Base-by-base conservation (phyloP, 2,888 invertebrate genomes). In the Nymphalis c-album region DNA sequence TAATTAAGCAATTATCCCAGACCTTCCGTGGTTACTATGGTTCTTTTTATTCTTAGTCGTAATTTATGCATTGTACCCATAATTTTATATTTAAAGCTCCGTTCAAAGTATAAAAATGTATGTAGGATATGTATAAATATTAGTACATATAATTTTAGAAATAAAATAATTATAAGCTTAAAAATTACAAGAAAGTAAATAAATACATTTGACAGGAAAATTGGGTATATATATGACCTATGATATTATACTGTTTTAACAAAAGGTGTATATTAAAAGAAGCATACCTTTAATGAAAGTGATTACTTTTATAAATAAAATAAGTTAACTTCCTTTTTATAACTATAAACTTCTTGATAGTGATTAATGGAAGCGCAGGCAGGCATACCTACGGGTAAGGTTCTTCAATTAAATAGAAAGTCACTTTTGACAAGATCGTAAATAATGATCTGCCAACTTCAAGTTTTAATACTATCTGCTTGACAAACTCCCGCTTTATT, bases 301-400 rank as follows among this genome's bases (percentile, higher is more conserved):
- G 6, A 31, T 31, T 31, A 31, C 6, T 31, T 31, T 13, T 40
- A 40, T 13, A 50, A 60, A 18, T 26, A 7, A 51, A 50, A 64
- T 51, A 59, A n/a, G 51, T 65, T 65, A 40, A 31, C 60, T 53
- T 22, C 10, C 47, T 53, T 60, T 47, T 46, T 64, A 40, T 35
- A 53, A 53, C 51, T 60, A 60, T 53, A 46, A 55, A 46, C 51
- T 47, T 53, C 45, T 60, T 60, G 53, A 55, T n/a, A 60, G 51
- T 65, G 60, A 60, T 65, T 65, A 55, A 65, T 65, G 26, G 45
- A 5, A 60, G 46, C 47, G 60, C 60, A 65, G 46, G 60, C 60
- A 65, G 46, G 64, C 18, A 60, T 53, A 40, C 40, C 40, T 53
- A 65, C 64, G 53, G 64, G 60, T 64, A 50, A 26, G 64, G 45